These are phyloP conservation scores for Sebastolobus altivelis DNA, from an alignment of 2,797 vertebrate genomes.

Conservation along the genomic window DNA sequence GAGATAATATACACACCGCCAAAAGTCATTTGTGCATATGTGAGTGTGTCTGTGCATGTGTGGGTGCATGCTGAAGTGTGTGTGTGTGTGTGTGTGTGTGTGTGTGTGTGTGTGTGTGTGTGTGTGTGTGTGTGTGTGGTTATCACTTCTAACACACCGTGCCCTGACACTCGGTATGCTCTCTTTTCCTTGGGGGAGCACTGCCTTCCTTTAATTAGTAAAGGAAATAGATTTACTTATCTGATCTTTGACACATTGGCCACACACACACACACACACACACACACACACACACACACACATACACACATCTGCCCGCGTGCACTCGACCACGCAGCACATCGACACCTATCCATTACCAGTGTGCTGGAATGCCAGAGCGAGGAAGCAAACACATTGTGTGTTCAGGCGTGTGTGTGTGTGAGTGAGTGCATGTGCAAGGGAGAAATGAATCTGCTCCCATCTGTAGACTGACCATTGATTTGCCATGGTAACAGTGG, in stretches of 20 bases:
- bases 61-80: conserved; percentile 16
- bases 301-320: conserved; percentile 5
- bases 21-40: conserved; percentile 68
- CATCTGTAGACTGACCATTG: conserved; percentile 79
- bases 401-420: conserved; percentile 24
- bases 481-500: conserved; percentile 81
- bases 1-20: conserved; percentile 65
- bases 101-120: conserved; percentile 38
- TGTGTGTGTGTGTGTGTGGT: conserved; percentile 31
- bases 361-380: conserved; percentile 58
- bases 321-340: conserved; percentile 16
- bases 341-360: conserved; percentile 60
- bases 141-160: conserved; percentile 54
- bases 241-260: conserved; percentile 69
- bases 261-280: conserved; percentile 18
- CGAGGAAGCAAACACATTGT: conserved; percentile 30
- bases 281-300: neutral
- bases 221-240: conserved; percentile 79
- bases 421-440: conserved; percentile 11
- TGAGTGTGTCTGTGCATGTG: conserved; percentile 37
- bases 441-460: conserved; percentile 68
- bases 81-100: conserved; percentile 14
- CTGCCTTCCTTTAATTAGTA: conserved; percentile 78
- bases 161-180: conserved; percentile 58
- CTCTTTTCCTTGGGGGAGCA: conserved; percentile 55